A percentile compares a stretch with the other conserved stretches of the same genome.
Conservation (phyloP, 2,113 vertebrate species). For the Ovis canadensis region DNA sequence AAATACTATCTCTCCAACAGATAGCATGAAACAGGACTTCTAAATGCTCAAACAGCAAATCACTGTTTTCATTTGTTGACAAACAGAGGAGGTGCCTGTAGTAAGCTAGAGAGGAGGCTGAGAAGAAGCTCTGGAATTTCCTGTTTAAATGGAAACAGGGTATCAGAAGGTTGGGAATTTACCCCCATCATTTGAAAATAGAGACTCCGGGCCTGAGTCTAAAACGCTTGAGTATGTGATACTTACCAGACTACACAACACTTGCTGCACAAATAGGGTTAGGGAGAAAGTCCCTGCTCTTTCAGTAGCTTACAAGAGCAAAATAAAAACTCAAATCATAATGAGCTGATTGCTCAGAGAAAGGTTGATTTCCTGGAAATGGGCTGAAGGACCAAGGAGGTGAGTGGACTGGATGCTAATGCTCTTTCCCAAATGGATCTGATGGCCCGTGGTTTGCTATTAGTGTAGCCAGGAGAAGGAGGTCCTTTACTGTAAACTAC, state of each 20-base stretch:
- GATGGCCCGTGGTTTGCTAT: conserved; percentile 49
- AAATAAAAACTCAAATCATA: conserved; percentile 38
- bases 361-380: conserved; percentile 62
- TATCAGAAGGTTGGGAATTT: not conserved
- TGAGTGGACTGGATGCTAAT: conserved; percentile 7
- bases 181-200: not conserved
- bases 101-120: not conserved
- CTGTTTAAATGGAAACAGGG: not conserved
- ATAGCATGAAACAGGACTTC: not conserved
- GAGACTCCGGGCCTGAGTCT: not conserved
- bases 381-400: not conserved
- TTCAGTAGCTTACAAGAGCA: conserved; percentile 15
- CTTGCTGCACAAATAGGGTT: not conserved
- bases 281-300: not conserved
- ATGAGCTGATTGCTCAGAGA: conserved; percentile 22
- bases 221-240: not conserved
- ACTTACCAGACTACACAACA: not conserved
- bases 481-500: conserved; percentile 58
- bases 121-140: not conserved
- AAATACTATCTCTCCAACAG: not conserved
- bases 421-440: conserved; percentile 58
- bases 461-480: conserved; percentile 45
- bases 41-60: not conserved
- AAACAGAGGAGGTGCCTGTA: not conserved
- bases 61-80: not conserved